phyloP scores from a whole-genome alignment of 2,113 vertebrate species.

The Hippocampus mohnikei region DNA sequence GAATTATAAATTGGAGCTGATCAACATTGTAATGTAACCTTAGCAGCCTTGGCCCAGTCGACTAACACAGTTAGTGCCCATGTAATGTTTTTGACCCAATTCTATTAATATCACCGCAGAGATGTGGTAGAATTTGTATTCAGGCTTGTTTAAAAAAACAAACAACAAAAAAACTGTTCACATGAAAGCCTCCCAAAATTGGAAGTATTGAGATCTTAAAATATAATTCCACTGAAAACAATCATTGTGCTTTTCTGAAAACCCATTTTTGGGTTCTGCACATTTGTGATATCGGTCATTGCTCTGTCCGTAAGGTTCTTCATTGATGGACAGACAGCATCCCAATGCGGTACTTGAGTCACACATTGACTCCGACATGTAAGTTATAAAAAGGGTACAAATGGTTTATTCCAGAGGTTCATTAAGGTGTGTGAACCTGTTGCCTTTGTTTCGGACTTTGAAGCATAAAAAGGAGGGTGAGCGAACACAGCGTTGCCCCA shows the following conservation, averaged over 20 bases:
- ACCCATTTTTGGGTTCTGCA: neutral
- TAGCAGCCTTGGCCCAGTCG: too few species aligned
- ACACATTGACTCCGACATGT: too few species aligned
- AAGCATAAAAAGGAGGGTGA: constrained; percentile 26
- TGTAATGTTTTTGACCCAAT: constrained; percentile 18
- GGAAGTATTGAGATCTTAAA: neutral
- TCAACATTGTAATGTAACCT: too few species aligned
- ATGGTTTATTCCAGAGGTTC: neutral
- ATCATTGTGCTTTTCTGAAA: neutral
- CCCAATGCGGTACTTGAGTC: too few species aligned
- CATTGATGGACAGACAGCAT: neutral
- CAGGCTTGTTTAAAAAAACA: constrained; percentile 7
- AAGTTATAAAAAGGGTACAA: too few species aligned
- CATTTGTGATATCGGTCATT: neutral
- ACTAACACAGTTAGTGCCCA: constrained; percentile 5
- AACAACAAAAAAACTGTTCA: neutral
- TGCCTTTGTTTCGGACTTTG: constrained; percentile 37
- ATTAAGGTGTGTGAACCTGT: constrained; percentile 9
- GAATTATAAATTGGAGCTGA: too few species aligned
- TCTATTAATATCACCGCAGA: neutral
- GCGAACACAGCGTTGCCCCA: constrained; percentile 45
- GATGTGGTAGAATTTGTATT: constrained; percentile 15
- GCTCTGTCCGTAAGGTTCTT: neutral
- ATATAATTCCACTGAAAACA: constrained; percentile 18
- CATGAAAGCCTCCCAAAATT: constrained; percentile 23